Evolutionary conservation across 2,797 vertebrate species (phyloP).

Genomic region (Macrochelys suwanniensis): DNA sequence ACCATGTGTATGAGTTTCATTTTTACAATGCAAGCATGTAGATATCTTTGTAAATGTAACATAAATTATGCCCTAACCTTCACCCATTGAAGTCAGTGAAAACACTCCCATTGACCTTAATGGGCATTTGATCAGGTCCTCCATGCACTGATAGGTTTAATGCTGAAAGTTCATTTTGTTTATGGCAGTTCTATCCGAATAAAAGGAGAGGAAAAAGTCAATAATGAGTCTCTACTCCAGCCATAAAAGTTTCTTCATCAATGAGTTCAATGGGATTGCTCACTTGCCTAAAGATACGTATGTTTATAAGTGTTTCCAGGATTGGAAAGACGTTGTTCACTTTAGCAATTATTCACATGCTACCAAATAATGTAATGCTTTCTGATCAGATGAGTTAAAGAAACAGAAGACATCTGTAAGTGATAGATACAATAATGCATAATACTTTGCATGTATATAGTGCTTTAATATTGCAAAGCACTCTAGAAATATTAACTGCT

Average conservation of each 20-base stretch:
- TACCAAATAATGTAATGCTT: not conserved
- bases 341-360: not conserved
- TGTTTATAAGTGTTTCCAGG: not conserved
- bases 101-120: not conserved
- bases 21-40: not conserved
- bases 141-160: not conserved
- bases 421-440: not conserved
- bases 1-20: not conserved
- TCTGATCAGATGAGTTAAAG: not conserved
- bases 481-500: not conserved
- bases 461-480: not conserved
- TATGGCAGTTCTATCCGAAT: not conserved
- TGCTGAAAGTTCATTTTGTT: not conserved
- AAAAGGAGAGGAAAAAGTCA: not conserved
- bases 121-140: not conserved
- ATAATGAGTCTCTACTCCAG: not conserved
- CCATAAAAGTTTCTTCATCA: not conserved
- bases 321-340: not conserved
- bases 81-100: fast-evolving
- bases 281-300: not conserved
- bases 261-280: not conserved
- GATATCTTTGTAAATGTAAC: not conserved
- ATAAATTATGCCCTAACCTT: not conserved
- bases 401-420: not conserved
- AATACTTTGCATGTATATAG: not conserved